Evolutionary conservation across 2,888 invertebrate species (phyloP), one percentile per base, ranked within the genome.

Genomic region (Mythimna lalbum): DNA sequence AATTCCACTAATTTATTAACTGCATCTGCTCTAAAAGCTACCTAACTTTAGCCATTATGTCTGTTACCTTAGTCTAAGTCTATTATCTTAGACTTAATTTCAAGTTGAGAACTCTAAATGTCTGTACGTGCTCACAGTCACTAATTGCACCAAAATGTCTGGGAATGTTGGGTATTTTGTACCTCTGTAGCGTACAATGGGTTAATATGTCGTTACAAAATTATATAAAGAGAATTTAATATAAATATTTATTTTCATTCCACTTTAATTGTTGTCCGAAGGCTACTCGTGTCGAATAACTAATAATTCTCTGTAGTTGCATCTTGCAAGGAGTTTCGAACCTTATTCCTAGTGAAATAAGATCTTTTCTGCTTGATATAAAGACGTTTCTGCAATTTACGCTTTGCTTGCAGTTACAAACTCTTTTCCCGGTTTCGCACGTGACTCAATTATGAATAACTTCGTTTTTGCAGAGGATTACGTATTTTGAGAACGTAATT

Each of bases 221-320:
- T 39, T 52, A 19, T 53, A 43, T 49, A 53, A 36, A 73, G 53
- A 49, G n/a, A 69, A 63, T 68, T 31, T 31, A 59, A 59, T 55
- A 53, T 73, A 82, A 84, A 82, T 81, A 82, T 81, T 81, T 85
- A 84, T 77, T 76, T 75, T 66, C 69, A 78, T 78, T 66, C n/a
- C 69, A 69, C 67, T 82, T 82, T 85, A 82, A 87, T 82, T 86
- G 73, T 80, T 83, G 78, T 82, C 79, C 81, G 39, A 66, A 74
- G 68, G 81, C 76, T 82, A 79, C 73, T 80, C 61, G 67, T 57
- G 70, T 73, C 72, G 84, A 81, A 87, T 85, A 56, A 31, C 59
- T 69, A 81, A 82, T 77, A 70, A 69, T 68, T 72, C 36, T 68
- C 49, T 53, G 59, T 60, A 59, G 47, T 63, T 36, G 17, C 33